These are phyloP conservation scores for Diglossa cyanea DNA, from an alignment of 2,797 vertebrate species.

Conservation along the genomic window DNA sequence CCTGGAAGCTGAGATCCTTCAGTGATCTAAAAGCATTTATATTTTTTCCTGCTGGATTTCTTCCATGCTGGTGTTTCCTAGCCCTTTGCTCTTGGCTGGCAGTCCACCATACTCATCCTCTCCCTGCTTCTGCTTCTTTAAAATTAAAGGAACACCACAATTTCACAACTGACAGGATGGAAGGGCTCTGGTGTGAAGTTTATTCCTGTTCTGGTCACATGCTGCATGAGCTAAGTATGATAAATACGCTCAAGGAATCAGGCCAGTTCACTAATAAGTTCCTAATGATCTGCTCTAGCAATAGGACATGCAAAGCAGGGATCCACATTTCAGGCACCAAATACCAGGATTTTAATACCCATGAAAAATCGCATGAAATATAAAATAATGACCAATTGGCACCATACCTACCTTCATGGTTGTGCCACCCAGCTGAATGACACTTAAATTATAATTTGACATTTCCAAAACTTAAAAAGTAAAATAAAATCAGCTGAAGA, in stretches of 20 bases:
- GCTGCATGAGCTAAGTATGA: constrained; percentile 33
- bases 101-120: not conserved
- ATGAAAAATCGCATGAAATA: not conserved
- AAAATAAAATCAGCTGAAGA: constrained; percentile 17
- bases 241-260: constrained; percentile 31
- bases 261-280: constrained; percentile 49
- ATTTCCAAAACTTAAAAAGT: constrained; percentile 11
- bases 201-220: constrained; percentile 46
- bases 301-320: not conserved
- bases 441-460: constrained; percentile 41
- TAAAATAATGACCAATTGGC: constrained; percentile 57
- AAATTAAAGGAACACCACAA: not conserved
- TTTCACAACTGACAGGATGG: not conserved
- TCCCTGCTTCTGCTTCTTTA: not conserved
- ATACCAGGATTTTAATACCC: constrained; percentile 13
- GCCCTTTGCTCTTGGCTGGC: not conserved
- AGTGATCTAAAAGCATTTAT: not conserved
- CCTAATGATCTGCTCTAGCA: not conserved
- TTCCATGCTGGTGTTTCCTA: not conserved
- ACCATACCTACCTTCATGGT: not conserved
- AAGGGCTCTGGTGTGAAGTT: constrained; percentile 47
- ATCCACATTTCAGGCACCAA: not conserved
- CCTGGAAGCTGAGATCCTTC: constrained; percentile 1
- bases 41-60: constrained; percentile 5
- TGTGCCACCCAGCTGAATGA: not conserved